A percentile compares a stretch with the other conserved stretches of the same genome.
These are phyloP conservation scores for Nomada goodeniana DNA, from an alignment of 2,888 invertebrate species.

Conservation along the genomic window DNA sequence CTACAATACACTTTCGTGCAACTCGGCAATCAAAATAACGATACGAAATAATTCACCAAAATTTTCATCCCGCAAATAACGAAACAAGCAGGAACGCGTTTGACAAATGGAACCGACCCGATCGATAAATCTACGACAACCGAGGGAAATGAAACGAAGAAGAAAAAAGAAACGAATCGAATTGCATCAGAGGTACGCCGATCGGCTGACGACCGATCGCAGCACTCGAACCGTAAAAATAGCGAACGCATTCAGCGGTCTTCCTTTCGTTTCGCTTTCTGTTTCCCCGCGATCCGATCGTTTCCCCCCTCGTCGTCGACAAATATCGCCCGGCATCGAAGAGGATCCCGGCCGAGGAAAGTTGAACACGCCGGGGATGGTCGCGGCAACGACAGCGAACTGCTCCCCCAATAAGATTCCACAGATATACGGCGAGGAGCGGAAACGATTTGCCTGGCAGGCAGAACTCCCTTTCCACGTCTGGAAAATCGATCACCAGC, in stretches of 20 bases:
- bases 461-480: conserved; percentile 61
- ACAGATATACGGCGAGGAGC: conserved; percentile 60
- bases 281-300: conserved; percentile 42
- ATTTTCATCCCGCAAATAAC: neutral
- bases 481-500: conserved; percentile 69
- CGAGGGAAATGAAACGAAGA: neutral
- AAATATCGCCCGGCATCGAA: conserved; percentile 38
- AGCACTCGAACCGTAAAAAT: conserved; percentile 17
- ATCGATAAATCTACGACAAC: too few species aligned
- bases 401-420: conserved; percentile 65
- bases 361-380: conserved; percentile 45
- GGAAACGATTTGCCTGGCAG: conserved; percentile 74
- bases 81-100: neutral
- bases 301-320: conserved; percentile 31
- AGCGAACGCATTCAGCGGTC: conserved; percentile 16
- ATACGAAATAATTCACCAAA: too few species aligned
- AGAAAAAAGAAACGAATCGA: conserved; percentile 22
- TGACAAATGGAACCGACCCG: neutral
- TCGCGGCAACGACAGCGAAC: conserved; percentile 56
- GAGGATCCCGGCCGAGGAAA: conserved; percentile 38
- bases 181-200: conserved; percentile 8
- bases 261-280: conserved; percentile 26
- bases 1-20: too few species aligned
- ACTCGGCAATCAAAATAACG: too few species aligned
- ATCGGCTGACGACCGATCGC: conserved; percentile 8